Conservation (phyloP, 2,888 invertebrate genomes). For the Eilema depressum region DNA sequence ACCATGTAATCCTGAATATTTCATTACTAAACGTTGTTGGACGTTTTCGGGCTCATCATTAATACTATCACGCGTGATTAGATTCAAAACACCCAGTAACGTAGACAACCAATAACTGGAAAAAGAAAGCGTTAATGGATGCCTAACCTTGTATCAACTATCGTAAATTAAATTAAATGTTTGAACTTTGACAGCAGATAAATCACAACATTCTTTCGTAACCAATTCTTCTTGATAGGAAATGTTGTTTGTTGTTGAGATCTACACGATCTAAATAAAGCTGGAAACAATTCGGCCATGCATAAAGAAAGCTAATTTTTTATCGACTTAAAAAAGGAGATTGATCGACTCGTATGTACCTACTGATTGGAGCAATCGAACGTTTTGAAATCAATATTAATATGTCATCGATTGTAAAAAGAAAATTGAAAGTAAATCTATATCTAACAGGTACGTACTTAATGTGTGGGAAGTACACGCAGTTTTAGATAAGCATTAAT, state of each 20-base stretch:
- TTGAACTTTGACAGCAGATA: neutral
- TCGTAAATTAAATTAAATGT: neutral
- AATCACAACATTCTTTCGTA: neutral
- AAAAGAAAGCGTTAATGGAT: neutral
- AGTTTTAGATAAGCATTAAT: neutral
- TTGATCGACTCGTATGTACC: neutral
- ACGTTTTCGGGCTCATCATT: neutral
- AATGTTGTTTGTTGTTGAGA: neutral
- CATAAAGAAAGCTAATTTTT: neutral
- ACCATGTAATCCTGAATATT: neutral
- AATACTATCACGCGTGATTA: neutral
- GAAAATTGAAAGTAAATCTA: neutral
- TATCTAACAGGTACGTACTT: neutral
- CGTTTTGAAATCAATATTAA: neutral
- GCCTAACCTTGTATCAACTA: neutral
- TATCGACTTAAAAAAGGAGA: neutral
- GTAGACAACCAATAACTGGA: too few species aligned
- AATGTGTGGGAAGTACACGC: neutral
- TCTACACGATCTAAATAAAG: neutral
- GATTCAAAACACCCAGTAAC: neutral
- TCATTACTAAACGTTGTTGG: neutral
- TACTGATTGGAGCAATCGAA: neutral
- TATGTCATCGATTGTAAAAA: conserved; percentile 1
- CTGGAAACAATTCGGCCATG: neutral
- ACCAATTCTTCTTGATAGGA: neutral